These are phyloP conservation scores for Temnothorax curvispinosus DNA, from an alignment of 1,140 invertebrate species.

Conservation along the genomic window DNA sequence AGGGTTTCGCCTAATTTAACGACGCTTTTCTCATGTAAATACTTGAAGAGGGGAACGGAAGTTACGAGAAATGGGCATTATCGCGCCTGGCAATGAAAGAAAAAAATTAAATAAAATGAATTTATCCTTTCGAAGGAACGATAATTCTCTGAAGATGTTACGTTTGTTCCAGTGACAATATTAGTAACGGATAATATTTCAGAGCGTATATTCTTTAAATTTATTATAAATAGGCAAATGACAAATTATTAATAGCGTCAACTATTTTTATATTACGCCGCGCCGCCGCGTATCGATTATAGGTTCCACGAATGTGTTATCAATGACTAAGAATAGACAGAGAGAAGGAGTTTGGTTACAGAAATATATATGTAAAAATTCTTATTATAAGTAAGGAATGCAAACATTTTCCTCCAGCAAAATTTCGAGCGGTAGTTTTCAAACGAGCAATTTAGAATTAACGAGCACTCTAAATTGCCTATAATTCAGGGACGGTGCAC, in stretches of 20 bases:
- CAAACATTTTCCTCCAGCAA: neutral
- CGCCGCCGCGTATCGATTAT: neutral
- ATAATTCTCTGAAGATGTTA: neutral
- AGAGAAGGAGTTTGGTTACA: constrained; percentile 1
- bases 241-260: constrained; percentile 3
- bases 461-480: neutral
- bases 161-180: neutral
- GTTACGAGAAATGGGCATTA: constrained; percentile 26
- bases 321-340: neutral
- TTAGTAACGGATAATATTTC: constrained; percentile 1
- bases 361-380: constrained; percentile 1
- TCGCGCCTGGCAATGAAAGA: neutral
- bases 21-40: constrained; percentile 66
- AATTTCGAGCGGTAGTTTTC: neutral
- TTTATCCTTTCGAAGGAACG: neutral
- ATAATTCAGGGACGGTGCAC: neutral
- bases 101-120: constrained; percentile 1
- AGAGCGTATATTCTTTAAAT: neutral
- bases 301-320: constrained; percentile 1
- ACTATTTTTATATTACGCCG: neutral
- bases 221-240: neutral
- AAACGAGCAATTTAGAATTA: neutral
- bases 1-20: constrained; percentile 66
- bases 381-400: neutral
- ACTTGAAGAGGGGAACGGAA: constrained; percentile 32